Evolutionary conservation across 2,113 vertebrate genomes (phyloP), one percentile per base, ranked within the genome.

Genomic region (Trinectes maculatus): DNA sequence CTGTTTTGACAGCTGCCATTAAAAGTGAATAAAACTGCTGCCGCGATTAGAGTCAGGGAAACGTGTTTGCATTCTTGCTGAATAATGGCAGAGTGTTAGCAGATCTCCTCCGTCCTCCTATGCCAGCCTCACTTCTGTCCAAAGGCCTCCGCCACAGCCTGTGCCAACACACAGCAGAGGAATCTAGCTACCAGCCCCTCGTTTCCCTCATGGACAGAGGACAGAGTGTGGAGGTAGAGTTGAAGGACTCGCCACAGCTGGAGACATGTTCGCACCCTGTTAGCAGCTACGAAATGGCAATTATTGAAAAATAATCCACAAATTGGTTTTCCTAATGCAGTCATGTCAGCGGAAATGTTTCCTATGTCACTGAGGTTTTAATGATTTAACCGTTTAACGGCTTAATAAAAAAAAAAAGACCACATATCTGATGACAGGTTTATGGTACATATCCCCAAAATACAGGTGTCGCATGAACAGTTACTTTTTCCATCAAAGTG

Each of bases 1-100:
- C 72, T 91, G 85, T 90, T 93, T 92, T 90, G 85, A 91, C 92
- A 91, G 90, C 89, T 92, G 89, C 84, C 87, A 88, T 86, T 87
- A 89, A 88, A 88, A 77, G 82, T 71, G 79, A 79, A 83, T 82
- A 77, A 86, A 85, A 90, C 85, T 79, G 71, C 77, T 16, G 78
- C 71, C 56, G 77, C 89, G 85, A 89, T 90, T 91, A 80, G 69
- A 89, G 78, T 85, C 72, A 83, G 74, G 79, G 56, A 77, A 82
- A 80, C 82, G 67, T 82, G 79, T 72, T 77, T 89, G 87, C 81
- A 36, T 86, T 87, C 85, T 76, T 69, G 66, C 74, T 81, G 74
- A 87, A 91, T 86, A 86, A 87, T 73, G 63, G 79, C 68, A 75
- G 83, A 88, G 85, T 89, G 90, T 91, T 89, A 85, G 84, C 90